Evolutionary conservation across 2,888 invertebrate species (phyloP), one percentile per base, ranked within the genome.

Genomic region (Lysandra bellargus): DNA sequence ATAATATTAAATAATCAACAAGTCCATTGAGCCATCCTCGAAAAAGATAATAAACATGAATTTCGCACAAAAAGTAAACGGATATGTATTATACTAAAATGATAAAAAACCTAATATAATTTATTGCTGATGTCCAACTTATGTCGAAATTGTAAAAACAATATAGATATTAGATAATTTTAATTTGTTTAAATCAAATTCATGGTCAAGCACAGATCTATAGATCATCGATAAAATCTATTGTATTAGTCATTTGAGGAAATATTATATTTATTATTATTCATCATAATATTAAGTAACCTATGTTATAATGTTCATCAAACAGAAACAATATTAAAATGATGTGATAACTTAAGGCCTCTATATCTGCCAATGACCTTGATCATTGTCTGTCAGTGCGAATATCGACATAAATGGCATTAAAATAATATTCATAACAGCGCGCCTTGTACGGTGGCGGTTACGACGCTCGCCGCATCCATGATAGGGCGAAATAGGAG

Each of bases 181-280:
- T 69, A 33, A 69, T 69, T 30, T 69, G 64, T 69, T 14, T 33
- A 33, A 69, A 69, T 33, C 69, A 33, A 33, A 33, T 69, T 69
- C 69, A 69, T 69, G 69, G 69, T 69, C 69, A 69, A 69, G 33
- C 9, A 33, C 64, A 49, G 7, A 49, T 23, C 61, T 23, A 7
- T 33, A 5, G 69, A 37, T 69, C 69, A 69, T 69, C 33, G 6
- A 37, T 69, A 69, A 64, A 69, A 69, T 69, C 69, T 37, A 69
- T 69, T 69, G 33, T 69, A 12, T 69, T 33, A 1, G 1, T 14
- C 69, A 69, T 69, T 69, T 69, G 9, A 33, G 69, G 69, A 69
- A 69, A 69, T 33, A 33, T 69, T 64, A 9, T 23, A 5, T 57
- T 61, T 61, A 61, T 61, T 61, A n/a, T 17, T 60, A 6, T 60